Conservation (phyloP, 2,113 vertebrate genomes). For the Semnornis frantzii region DNA sequence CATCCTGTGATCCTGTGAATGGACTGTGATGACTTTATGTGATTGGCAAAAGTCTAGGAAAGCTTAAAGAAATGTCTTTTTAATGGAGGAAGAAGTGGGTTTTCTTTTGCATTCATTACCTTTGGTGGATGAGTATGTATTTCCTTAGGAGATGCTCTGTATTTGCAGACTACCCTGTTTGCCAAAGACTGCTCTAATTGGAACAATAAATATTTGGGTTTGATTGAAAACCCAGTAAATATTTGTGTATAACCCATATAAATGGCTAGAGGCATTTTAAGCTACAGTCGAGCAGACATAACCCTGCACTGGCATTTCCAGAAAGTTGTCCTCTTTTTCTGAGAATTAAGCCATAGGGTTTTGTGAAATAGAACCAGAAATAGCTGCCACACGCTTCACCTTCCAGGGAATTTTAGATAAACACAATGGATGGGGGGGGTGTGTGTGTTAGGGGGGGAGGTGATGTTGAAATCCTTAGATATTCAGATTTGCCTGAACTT, state of each 20-base stretch:
- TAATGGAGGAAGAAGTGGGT: background rate
- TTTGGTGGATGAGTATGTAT: background rate
- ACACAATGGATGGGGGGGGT: background rate
- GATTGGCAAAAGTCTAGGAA: background rate
- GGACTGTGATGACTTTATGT: background rate
- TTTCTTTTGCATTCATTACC: background rate
- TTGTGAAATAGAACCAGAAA: background rate
- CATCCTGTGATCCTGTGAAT: background rate
- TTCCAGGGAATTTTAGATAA: background rate
- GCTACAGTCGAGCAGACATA: background rate
- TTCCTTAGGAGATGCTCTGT: constrained; percentile 22
- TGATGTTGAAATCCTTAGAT: background rate
- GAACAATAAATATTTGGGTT: constrained; percentile 51
- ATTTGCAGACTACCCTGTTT: background rate
- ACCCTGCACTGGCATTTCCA: background rate
- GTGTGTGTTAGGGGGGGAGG: background rate
- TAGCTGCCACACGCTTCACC: background rate
- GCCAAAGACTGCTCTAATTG: constrained; percentile 9
- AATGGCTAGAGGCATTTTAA: constrained; percentile 11
- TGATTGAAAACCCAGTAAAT: constrained; percentile 39
- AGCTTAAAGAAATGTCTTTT: background rate
- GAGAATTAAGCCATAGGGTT: background rate
- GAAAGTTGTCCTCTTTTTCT: background rate
- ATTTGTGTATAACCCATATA: constrained; percentile 1
- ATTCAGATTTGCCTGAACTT: background rate